Base-by-base conservation (phyloP, 2,113 vertebrate genomes). In the Etia nguti region DNA sequence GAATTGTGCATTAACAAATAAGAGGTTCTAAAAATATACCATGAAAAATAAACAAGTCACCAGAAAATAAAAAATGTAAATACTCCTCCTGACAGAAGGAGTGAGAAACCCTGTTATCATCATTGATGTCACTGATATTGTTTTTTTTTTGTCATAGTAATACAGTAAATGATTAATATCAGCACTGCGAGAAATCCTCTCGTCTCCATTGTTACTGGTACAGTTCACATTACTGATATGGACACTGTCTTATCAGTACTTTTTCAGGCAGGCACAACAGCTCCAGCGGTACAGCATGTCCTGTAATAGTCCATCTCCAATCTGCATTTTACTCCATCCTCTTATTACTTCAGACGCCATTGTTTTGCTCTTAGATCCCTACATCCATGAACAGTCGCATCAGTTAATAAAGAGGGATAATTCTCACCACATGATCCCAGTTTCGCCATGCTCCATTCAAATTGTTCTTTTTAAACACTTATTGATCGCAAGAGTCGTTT, bases 51-150 rank as follows among this genome's bases (percentile, higher is more conserved):
- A 95, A 94, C 22, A 50, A 91, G 86, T 87, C 86, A 91, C 87
- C 79, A 86, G 81, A 83, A 92, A 89, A 93, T 77, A 65, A 90
- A 90, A 90, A 88, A 83, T 54, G 3, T 12, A 92, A 91, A 93
- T 60, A 57, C 77, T 85, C 90, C 94, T 89, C 89, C 85, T 56
- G 75, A 88, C 75, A 83, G 73, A 88, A 94, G 92, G 91, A 95
- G 93, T 56, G 65, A 81, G 92, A 91, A 96, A 97, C 96, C 96
- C 96, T 97, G 96, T 97, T 94, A 94, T 96, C 94, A 94, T 96
- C 93, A 94, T 93, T 92, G 91, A 95, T 94, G 93, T 94, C 91
- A 95, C 90, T 94, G 89, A 94, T 94, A 90, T 94, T 91, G 88
- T 90, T 93, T 93, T 94, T 95, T 77, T 94, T 38, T 65, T 65